Conservation (phyloP, 2,888 invertebrate species). For the Luperina testacea region DNA sequence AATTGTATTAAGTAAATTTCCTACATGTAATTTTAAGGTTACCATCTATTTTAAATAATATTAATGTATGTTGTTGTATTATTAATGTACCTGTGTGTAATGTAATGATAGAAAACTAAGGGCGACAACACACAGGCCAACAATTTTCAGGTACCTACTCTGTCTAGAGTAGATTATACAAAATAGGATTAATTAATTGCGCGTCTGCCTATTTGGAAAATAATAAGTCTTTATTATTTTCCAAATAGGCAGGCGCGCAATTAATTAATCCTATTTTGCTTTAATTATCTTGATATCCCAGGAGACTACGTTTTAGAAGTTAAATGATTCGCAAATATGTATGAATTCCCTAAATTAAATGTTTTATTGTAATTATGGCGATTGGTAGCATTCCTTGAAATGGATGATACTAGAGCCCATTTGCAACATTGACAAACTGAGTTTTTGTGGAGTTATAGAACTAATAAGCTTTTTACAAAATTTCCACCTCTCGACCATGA, state of each 20-base stretch:
- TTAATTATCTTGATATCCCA: not conserved
- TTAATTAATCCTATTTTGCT: not conserved
- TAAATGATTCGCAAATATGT: slow-evolving; percentile 1
- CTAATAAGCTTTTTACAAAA: not conserved
- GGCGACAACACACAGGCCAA: not conserved
- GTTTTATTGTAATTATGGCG: not conserved
- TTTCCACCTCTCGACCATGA: not conserved
- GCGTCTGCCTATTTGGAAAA: too few relatives aligned
- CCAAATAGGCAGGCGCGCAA: not conserved
- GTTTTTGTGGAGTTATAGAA: not conserved
- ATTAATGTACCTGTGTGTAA: not conserved
- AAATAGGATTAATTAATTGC: too few relatives aligned
- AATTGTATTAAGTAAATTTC: not conserved
- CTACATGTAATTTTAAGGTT: not conserved
- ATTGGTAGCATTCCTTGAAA: not conserved
- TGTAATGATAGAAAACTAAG: not conserved
- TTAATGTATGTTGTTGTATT: not conserved
- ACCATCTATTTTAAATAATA: not conserved
- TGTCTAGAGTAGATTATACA: too few relatives aligned
- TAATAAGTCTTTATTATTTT: not conserved
- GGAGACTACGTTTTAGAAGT: slow-evolving; percentile 4
- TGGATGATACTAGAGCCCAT: not conserved
- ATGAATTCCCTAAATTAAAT: not conserved
- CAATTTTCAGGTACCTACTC: not conserved
- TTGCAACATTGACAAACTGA: not conserved